Conservation (phyloP, 2,888 invertebrate genomes). For the Eledona agricola region DNA sequence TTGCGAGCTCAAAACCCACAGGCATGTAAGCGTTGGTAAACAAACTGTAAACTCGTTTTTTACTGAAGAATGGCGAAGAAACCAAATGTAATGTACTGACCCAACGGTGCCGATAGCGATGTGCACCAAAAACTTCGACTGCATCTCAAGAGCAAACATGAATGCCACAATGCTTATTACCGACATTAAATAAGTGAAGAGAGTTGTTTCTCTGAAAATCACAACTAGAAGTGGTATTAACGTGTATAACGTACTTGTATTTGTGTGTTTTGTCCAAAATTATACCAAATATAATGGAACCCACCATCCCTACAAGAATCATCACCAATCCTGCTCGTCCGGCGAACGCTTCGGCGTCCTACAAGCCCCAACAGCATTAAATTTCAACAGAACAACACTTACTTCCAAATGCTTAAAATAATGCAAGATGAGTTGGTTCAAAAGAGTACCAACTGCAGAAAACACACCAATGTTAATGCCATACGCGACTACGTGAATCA, state of each 20-base stretch:
- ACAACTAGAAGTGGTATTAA: slow-evolving; percentile 3
- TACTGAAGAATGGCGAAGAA: too few species aligned
- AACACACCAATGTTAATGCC: slow-evolving; percentile 94
- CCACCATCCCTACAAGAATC: slow-evolving; percentile 90
- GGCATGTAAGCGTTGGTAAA: slow-evolving; percentile 50
- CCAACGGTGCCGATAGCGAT: slow-evolving; percentile 46
- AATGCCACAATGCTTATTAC: slow-evolving; percentile 43
- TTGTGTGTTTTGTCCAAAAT: slow-evolving; percentile 90
- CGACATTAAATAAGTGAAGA: slow-evolving; percentile 43
- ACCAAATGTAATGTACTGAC: too few species aligned
- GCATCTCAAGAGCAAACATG: slow-evolving; percentile 46
- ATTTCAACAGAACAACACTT: slow-evolving; percentile 54
- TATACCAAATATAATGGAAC: slow-evolving; percentile 89
- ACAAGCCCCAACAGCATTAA: slow-evolving; percentile 55
- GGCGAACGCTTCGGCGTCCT: slow-evolving; percentile 76
- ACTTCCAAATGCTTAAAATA: slow-evolving; percentile 74
- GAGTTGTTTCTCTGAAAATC: slow-evolving; percentile 49
- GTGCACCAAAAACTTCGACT: slow-evolving; percentile 45
- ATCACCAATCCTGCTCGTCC: slow-evolving; percentile 90
- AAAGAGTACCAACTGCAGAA: slow-evolving; percentile 92
- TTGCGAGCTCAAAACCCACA: slow-evolving; percentile 50
- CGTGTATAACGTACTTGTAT: slow-evolving; percentile 74
- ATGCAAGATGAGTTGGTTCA: slow-evolving; percentile 83
- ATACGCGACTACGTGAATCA: slow-evolving; percentile 83
- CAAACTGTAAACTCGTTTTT: slow-evolving; percentile 39